phyloP scores from a whole-genome alignment of 1,140 invertebrate genomes.

The Microplitis demolitor region DNA sequence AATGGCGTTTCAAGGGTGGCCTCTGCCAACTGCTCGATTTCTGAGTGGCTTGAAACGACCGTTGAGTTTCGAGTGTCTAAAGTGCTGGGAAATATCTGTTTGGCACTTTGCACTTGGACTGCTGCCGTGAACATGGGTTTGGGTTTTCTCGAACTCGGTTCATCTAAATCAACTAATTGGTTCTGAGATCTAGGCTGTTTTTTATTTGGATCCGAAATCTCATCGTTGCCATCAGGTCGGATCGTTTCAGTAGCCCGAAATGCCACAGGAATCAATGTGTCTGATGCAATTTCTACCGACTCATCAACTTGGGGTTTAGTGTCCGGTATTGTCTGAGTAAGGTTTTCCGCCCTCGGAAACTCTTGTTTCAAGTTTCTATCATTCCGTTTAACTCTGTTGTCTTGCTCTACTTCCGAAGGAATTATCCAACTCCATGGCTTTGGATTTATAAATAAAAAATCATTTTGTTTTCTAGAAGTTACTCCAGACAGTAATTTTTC shows the following conservation, averaged over 20 bases:
- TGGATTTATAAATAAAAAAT: no score
- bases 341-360: not conserved
- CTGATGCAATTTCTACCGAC: not conserved
- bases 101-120: conserved; percentile 1
- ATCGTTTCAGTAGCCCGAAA: not conserved
- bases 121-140: not conserved
- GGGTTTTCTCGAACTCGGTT: not conserved
- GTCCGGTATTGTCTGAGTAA: not conserved
- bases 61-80: not conserved
- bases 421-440: no score
- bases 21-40: not conserved
- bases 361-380: not conserved
- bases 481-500: no score
- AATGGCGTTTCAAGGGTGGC: conserved; percentile 7
- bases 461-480: no score
- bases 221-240: not conserved
- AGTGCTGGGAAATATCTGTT: not conserved
- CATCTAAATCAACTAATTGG: not conserved
- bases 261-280: not conserved
- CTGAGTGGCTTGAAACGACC: no score
- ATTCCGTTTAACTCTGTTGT: no score
- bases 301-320: not conserved
- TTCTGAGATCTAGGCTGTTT: not conserved
- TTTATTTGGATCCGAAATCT: not conserved
- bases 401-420: no score